Conservation (phyloP, 2,797 vertebrate genomes). For the Paratrypauchen microcephalus region DNA sequence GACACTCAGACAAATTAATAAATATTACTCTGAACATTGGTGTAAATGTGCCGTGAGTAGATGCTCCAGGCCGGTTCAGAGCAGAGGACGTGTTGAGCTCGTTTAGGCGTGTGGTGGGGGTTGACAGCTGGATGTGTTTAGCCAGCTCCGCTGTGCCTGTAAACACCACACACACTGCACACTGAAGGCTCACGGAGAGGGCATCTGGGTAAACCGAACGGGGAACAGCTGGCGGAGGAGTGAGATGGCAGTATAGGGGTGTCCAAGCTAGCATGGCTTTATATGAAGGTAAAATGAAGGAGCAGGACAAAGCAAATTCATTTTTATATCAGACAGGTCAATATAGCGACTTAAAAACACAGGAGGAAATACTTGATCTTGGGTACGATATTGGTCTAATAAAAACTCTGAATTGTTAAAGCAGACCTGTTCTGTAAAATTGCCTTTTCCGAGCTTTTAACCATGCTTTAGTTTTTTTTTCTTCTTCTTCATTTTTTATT, state of each 20-base stretch:
- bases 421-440: too few relatives aligned
- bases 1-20: too few relatives aligned
- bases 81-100: conserved; percentile 69
- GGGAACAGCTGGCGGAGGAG: background rate
- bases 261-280: conserved; percentile 21
- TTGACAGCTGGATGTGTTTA: conserved; percentile 58
- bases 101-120: conserved; percentile 48
- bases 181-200: conserved; percentile 23
- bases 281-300: conserved; percentile 8
- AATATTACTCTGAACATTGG: too few relatives aligned
- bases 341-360: too few relatives aligned
- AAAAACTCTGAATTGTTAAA: too few relatives aligned
- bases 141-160: conserved; percentile 56
- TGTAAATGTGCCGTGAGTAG: conserved; percentile 59
- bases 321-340: too few relatives aligned
- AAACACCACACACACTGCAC: conserved; percentile 49
- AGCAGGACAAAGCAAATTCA: too few relatives aligned
- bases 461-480: too few relatives aligned
- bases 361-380: too few relatives aligned
- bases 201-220: background rate
- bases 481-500: too few relatives aligned
- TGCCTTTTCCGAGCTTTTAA: too few relatives aligned
- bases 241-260: conserved; percentile 10
- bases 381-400: too few relatives aligned
- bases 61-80: conserved; percentile 40